These are phyloP conservation scores for Mesoligia furuncula DNA, from an alignment of 2,888 invertebrate species.

Conservation along the genomic window DNA sequence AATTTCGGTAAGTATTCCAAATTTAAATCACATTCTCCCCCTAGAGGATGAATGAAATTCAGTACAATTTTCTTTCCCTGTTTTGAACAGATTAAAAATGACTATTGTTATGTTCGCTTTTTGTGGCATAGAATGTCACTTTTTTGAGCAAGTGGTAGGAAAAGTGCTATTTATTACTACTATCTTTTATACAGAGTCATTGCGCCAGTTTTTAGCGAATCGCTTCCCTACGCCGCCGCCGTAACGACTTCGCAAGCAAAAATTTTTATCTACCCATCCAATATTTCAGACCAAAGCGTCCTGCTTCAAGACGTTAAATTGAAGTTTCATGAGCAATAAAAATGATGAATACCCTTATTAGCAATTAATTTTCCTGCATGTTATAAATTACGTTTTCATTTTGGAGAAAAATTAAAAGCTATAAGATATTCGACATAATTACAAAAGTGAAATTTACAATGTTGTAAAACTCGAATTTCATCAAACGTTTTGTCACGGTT, in stretches of 20 bases:
- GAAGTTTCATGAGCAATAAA: slow-evolving; percentile 56
- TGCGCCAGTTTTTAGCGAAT: slow-evolving; percentile 22
- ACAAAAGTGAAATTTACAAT: slow-evolving; percentile 41
- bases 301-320: slow-evolving; percentile 53
- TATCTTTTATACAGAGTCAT: not conserved
- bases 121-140: no score
- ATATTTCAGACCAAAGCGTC: slow-evolving; percentile 57
- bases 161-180: slow-evolving; percentile 23
- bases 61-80: no score
- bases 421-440: slow-evolving; percentile 6
- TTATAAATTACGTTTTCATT: slow-evolving; percentile 22
- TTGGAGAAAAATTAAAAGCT: slow-evolving; percentile 35
- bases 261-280: slow-evolving; percentile 49
- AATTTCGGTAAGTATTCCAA: no score
- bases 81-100: no score
- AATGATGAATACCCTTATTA: slow-evolving; percentile 56
- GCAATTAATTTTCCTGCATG: slow-evolving; percentile 40
- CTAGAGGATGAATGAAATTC: no score
- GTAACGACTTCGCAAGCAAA: slow-evolving; percentile 19
- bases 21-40: no score
- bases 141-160: no score
- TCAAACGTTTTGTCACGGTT: slow-evolving; percentile 33
- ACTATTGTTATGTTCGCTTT: no score
- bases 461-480: slow-evolving; percentile 33
- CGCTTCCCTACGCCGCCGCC: slow-evolving; percentile 1